phyloP scores from a whole-genome alignment of 2,113 vertebrate species.

The Mobula hypostoma region DNA sequence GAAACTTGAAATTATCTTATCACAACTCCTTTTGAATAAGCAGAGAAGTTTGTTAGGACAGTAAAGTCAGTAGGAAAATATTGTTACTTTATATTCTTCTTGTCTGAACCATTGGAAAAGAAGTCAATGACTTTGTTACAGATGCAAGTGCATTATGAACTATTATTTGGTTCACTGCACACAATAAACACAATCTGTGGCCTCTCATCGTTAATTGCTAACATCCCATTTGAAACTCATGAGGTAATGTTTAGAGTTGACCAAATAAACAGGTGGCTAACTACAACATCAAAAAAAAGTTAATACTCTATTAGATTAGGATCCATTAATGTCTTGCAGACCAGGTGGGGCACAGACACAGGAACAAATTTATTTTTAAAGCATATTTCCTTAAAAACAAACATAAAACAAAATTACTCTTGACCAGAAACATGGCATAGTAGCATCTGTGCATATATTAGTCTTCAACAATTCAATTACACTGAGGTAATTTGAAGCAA shows the following conservation, averaged over 20 bases:
- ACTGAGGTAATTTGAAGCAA: too few relatives aligned
- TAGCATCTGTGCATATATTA: too few relatives aligned
- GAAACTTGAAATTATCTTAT: not conserved
- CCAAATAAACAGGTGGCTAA: not conserved
- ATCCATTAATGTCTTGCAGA: not conserved
- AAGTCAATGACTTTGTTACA: not conserved
- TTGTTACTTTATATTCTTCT: not conserved
- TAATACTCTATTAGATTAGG: not conserved
- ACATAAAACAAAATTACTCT: not conserved
- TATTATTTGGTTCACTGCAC: not conserved
- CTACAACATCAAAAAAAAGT: not conserved
- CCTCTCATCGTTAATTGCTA: not conserved
- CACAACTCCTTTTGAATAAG: not conserved
- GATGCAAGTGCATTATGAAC: not conserved
- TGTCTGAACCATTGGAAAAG: not conserved
- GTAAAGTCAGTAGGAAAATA: not conserved
- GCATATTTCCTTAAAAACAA: not conserved
- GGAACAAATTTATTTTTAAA: not conserved
- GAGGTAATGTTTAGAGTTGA: not conserved
- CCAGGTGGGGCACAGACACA: not conserved
- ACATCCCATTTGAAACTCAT: not conserved
- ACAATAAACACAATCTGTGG: conserved; percentile 4
- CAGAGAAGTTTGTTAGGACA: not conserved
- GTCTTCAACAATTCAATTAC: too few relatives aligned
- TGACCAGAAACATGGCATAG: not conserved